Percentiles rank a stretch among this genome's conserved stretches.
phyloP scores from a whole-genome alignment of 2,113 vertebrate species.

The Chionis minor region DNA sequence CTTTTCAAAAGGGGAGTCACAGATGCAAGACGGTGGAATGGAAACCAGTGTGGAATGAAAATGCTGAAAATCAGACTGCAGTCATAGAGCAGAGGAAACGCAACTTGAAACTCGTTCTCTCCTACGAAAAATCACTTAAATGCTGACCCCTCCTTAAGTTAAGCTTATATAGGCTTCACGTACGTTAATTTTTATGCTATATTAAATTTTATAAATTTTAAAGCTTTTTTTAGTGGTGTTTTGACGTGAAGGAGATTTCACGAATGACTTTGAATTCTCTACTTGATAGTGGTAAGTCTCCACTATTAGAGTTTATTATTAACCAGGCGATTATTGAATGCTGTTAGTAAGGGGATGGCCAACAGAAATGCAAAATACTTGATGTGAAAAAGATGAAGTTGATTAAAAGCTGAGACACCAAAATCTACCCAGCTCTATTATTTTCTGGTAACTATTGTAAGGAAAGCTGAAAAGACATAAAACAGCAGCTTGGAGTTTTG shows the following conservation, averaged over 20 bases:
- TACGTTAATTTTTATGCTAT: background rate
- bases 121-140: background rate
- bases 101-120: background rate
- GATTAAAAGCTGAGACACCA: background rate
- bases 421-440: background rate
- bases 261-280: background rate
- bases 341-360: background rate
- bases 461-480: background rate
- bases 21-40: background rate
- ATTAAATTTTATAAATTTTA: background rate
- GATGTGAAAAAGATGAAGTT: background rate
- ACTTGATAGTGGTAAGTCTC: background rate
- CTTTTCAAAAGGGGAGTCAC: background rate
- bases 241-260: background rate
- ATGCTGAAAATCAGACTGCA: background rate
- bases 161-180: background rate
- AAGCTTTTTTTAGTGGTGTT: background rate
- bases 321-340: background rate
- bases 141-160: background rate
- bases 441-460: background rate
- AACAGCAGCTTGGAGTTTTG: background rate
- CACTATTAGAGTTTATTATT: background rate
- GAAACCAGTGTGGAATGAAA: background rate
- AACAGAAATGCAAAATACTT: background rate
- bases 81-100: background rate